Base-by-base conservation (phyloP, 2,113 vertebrate species). In the Gallinago undulata region DNA sequence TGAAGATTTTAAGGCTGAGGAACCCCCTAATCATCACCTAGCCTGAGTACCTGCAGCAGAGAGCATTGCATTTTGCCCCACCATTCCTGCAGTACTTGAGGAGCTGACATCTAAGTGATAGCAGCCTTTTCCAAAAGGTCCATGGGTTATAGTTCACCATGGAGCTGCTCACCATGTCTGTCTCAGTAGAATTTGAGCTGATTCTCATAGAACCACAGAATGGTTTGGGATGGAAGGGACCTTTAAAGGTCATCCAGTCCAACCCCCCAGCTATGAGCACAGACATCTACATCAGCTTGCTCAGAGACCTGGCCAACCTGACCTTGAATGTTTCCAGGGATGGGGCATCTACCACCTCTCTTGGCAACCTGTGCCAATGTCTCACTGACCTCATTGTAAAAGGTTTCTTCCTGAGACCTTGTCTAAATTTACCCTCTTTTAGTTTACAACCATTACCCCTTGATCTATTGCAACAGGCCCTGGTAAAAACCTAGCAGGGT, bases 71-170 rank as follows among this genome's bases (percentile, higher is more conserved):
- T 67, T 87, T 70, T 76, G 30, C 50, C 37, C 11, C 48, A 57
- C 13, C 5, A 0, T 81, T 53, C 23, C 30, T 76, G 5, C 27
- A 24, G 43, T 27, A 2, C 33, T 35, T 9, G 30, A 37, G 45
- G 16, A 80, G 11, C 35, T 62, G 63, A 41, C 1, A 1, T 25
- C 48, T 55, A 18, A 21, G 1, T 35, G 63, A 27, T 2, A 3
- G 60, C 45, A 76, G 11, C 18, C 2, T 0, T 62, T 94, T 62
- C 50, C 80, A 67, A 63, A 69, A 69, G 31, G 45, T 8, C 1
- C 0, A 0, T 59, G 48, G 35, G 10, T 72, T 80, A 35, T 12
- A 16, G 6, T 45, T 83, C 0, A 0, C 60, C 39, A 5, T 1
- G 6, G 15, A 22, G 19, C 5, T n/a, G 25, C 55, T 19, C 50